Evolutionary conservation across 2,888 invertebrate genomes (phyloP).

Genomic region (Zygaena filipendulae): DNA sequence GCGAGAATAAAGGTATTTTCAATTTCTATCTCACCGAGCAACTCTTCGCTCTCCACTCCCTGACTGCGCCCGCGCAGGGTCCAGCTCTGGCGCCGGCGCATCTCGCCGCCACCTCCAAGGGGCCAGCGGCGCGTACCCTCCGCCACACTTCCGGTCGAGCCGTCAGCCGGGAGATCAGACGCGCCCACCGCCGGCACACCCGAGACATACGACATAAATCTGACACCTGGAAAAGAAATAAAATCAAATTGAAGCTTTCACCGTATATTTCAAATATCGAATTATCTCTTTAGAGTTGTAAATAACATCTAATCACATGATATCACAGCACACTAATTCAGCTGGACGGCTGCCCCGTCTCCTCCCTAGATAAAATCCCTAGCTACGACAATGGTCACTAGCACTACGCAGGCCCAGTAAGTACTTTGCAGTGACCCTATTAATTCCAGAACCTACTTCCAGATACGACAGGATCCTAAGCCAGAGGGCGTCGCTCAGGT

Average conservation of each 20-base stretch:
- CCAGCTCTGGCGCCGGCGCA: slow-evolving; percentile 53
- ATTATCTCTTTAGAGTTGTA: no score
- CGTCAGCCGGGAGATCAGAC: slow-evolving; percentile 41
- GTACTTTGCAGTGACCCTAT: no score
- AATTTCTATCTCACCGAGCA: slow-evolving; percentile 49
- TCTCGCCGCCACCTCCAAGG: slow-evolving; percentile 47
- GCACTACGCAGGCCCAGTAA: no score
- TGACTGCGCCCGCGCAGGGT: slow-evolving; percentile 46
- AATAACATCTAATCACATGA: no score
- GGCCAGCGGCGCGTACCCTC: slow-evolving; percentile 44
- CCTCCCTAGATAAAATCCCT: no score
- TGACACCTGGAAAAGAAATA: slow-evolving; percentile 36
- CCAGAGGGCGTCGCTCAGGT: slow-evolving; percentile 52
- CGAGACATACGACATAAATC: slow-evolving; percentile 67
- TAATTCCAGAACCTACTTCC: no score
- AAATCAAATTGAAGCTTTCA: no score
- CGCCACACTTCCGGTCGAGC: slow-evolving; percentile 49
- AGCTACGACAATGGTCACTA: no score
- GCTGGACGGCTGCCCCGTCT: no score
- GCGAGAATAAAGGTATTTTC: no score
- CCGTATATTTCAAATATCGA: no score
- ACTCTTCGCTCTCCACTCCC: slow-evolving; percentile 51
- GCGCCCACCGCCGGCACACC: slow-evolving; percentile 54
- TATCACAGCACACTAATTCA: no score
- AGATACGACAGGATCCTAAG: slow-evolving; percentile 48